These are phyloP conservation scores for Flexamia atlantica DNA, from an alignment of 2,888 invertebrate genomes.

Conservation along the genomic window DNA sequence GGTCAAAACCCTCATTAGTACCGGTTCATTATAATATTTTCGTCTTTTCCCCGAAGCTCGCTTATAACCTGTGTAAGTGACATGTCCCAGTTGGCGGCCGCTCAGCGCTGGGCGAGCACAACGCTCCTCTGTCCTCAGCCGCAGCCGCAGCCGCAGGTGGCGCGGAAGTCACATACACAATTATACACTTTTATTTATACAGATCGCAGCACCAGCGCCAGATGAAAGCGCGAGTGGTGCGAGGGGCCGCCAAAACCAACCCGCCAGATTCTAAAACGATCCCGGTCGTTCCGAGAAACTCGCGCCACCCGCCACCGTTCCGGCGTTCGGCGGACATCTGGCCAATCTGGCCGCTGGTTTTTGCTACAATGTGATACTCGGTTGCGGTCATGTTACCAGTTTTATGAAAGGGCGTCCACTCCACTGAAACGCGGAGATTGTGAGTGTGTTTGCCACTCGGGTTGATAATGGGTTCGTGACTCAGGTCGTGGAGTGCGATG, in stretches of 20 bases:
- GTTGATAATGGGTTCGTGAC: too few relatives aligned
- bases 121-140: neutral
- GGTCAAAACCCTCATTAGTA: too few relatives aligned
- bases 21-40: neutral
- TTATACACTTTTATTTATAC: slow-evolving; percentile 4
- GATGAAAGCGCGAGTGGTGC: slow-evolving; percentile 34
- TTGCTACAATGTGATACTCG: neutral
- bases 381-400: slow-evolving; percentile 7
- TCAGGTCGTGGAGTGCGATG: too few relatives aligned
- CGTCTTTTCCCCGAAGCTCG: neutral
- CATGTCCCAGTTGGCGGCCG: neutral
- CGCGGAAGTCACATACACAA: neutral
- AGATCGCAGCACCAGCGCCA: slow-evolving; percentile 4
- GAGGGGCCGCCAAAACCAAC: slow-evolving; percentile 25
- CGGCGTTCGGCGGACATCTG: slow-evolving; percentile 41
- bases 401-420: slow-evolving; percentile 7
- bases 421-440: neutral
- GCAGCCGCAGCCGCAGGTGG: neutral
- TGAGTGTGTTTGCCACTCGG: neutral
- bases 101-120: neutral
- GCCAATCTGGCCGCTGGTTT: neutral
- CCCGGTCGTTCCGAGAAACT: neutral
- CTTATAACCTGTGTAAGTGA: neutral
- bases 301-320: too few relatives aligned
- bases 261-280: slow-evolving; percentile 10